Conservation (phyloP, 1,140 invertebrate genomes). For the Listronotus oregonensis region DNA sequence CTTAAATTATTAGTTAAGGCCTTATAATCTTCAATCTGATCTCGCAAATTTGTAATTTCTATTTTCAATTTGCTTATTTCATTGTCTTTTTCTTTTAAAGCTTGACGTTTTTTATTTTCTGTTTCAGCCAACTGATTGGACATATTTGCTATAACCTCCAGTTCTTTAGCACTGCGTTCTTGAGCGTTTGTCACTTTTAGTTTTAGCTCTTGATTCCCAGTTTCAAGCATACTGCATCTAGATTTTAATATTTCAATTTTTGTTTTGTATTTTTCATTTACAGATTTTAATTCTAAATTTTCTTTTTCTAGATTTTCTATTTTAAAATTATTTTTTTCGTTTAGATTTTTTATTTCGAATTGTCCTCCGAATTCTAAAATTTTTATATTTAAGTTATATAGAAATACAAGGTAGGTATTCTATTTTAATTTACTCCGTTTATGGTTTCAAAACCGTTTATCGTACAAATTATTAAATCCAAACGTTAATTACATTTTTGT, state of each 20-base stretch:
- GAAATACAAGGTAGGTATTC: too few relatives aligned
- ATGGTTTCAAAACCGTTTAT: too few relatives aligned
- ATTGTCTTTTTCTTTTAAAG: conserved; percentile 13
- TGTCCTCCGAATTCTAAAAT: not conserved
- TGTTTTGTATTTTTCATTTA: conserved; percentile 60
- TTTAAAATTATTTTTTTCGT: conserved; percentile 13
- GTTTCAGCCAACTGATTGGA: conserved; percentile 57
- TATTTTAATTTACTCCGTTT: too few relatives aligned
- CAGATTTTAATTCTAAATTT: conserved; percentile 55
- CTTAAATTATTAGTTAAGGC: conserved; percentile 10
- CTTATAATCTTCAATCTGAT: conserved; percentile 34
- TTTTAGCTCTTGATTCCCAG: conserved; percentile 60
- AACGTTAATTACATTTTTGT: too few relatives aligned
- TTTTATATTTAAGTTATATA: too few relatives aligned
- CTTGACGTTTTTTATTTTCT: conserved; percentile 60
- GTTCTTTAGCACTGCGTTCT: not conserved
- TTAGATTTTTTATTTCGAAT: not conserved
- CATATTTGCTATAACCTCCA: conserved; percentile 1
- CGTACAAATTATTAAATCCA: conserved; percentile 47
- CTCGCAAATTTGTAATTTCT: conserved; percentile 5
- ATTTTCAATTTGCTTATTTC: conserved; percentile 17
- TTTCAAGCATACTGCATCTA: conserved; percentile 63
- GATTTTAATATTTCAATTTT: conserved; percentile 64
- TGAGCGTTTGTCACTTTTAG: conserved; percentile 34
- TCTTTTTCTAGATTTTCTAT: conserved; percentile 53